phyloP scores from a whole-genome alignment of 2,113 vertebrate genomes.

The Rostratula benghalensis region DNA sequence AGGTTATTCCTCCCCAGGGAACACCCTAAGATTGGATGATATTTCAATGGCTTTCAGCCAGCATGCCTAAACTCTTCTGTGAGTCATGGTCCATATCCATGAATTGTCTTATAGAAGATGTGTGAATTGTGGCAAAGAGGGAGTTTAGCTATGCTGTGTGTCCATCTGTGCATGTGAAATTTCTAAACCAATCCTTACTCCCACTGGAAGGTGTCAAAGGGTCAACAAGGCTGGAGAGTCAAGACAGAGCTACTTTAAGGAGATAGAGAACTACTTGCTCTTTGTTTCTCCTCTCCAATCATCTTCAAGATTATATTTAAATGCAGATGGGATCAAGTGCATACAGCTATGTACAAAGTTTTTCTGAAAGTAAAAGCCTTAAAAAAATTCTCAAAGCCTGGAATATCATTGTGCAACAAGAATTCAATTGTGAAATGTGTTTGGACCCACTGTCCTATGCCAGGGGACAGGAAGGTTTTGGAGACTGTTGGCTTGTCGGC shows the following conservation, averaged over 20 bases:
- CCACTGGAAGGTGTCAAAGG: not conserved
- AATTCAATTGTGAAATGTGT: not conserved
- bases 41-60: not conserved
- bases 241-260: not conserved
- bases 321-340: not conserved
- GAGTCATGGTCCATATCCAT: not conserved
- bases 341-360: not conserved
- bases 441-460: not conserved
- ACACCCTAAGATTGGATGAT: no score
- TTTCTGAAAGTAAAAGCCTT: not conserved
- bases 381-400: not conserved
- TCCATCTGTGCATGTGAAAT: not conserved
- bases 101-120: not conserved
- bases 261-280: not conserved
- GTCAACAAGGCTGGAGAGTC: not conserved
- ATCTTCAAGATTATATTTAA: not conserved
- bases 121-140: not conserved
- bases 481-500: not conserved
- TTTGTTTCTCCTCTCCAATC: not conserved
- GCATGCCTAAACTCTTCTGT: not conserved
- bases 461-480: not conserved
- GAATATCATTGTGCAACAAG: not conserved
- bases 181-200: not conserved
- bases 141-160: not conserved
- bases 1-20: no score